Base-by-base conservation (phyloP, 2,113 vertebrate genomes). In the Talpa occidentalis region DNA sequence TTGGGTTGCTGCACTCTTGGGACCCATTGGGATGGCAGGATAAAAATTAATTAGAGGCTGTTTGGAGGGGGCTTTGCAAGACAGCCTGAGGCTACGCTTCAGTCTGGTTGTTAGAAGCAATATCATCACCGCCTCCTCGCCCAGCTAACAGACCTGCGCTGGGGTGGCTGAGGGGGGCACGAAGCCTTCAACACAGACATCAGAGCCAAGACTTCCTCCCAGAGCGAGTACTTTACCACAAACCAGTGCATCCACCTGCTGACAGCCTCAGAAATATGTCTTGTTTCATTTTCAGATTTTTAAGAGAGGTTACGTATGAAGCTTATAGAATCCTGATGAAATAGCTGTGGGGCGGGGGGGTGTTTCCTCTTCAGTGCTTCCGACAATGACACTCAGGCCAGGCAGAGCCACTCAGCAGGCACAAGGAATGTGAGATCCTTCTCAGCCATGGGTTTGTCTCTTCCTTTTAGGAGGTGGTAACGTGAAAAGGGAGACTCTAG, bases 21-120 rank as follows among this genome's bases (percentile, higher is more conserved):
- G 98, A 98, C 98, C 98, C 98, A 98, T 98, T 98, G 98, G 98
- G 98, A 98, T 98, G 98, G 98, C 98, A 98, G 98, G 98, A 98
- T 98, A 98, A 98, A 98, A 98, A 98, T 98, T 98, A 98, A 98
- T 98, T 98, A 98, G 98, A 98, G 98, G 97, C 98, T 97, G 96
- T 98, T 98, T 98, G 98, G 98, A 98, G 98, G 98, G 98, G 98
- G 98, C 98, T 98, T 98, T 98, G 98, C 98, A 98, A 98, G 98
- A 98, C 96, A 94, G 98, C 98, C 98, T 78, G 94, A 3, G 98
- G 98, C 98, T 97, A 98, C 62, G 96, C 98, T 98, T 98, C 98
- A 96, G 97, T 97, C 97, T 98, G 97, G 97, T 98, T 98, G 98
- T 98, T 98, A 98, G 98, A 98, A 98, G 98, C 98, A 98, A 98